phyloP scores from a whole-genome alignment of 2,113 vertebrate species.

The Coptodon rendalli region DNA sequence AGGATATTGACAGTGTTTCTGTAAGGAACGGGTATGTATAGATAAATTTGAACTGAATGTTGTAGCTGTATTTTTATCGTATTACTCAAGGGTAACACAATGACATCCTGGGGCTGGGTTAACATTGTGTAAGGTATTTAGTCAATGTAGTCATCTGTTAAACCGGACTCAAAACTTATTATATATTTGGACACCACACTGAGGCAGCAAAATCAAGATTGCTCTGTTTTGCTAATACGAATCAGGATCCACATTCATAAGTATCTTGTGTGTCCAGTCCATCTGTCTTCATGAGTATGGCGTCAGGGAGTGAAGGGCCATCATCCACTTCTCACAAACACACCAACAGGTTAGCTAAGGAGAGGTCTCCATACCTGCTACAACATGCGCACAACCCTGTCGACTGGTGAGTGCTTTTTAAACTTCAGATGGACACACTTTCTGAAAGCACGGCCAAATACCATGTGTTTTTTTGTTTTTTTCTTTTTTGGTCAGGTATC shows the following conservation, averaged over 20 bases:
- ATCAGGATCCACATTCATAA: not conserved
- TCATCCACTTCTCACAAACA: slow-evolving; percentile 8
- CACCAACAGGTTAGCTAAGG: slow-evolving; percentile 80
- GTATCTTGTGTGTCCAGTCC: slow-evolving; percentile 44
- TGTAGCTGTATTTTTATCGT: not conserved
- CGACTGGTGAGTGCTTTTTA: slow-evolving; percentile 79
- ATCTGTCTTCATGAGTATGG: slow-evolving; percentile 70
- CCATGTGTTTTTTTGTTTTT: not conserved
- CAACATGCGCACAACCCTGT: slow-evolving; percentile 95
- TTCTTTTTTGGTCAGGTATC: slow-evolving; percentile 71
- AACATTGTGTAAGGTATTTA: not conserved
- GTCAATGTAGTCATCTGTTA: not conserved
- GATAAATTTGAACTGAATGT: not conserved
- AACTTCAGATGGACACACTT: not conserved
- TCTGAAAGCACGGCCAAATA: not conserved
- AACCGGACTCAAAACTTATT: not conserved
- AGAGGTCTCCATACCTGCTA: slow-evolving; percentile 87
- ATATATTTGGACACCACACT: not conserved
- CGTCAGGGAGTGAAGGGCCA: slow-evolving; percentile 65
- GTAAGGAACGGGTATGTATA: not conserved
- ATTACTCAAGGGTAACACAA: not conserved
- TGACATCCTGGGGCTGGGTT: not conserved
- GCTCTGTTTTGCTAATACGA: not conserved
- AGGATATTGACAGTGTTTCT: not conserved
- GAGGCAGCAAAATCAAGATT: not conserved